These are phyloP conservation scores for Crax fasciolata DNA, from an alignment of 2,797 vertebrate genomes.

Conservation along the genomic window DNA sequence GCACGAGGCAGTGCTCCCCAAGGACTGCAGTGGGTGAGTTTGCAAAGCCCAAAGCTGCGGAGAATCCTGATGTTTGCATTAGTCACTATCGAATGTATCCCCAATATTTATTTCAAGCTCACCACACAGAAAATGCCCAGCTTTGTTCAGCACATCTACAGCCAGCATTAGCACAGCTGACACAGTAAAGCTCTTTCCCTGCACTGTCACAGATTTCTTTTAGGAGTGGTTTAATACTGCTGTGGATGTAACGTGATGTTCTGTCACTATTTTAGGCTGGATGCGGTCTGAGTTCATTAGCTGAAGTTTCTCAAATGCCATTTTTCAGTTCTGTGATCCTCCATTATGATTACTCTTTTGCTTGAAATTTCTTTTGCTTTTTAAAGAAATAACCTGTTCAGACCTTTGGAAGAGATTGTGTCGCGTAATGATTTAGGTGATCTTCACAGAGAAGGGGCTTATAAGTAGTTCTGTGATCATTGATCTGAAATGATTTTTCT, in stretches of 20 bases:
- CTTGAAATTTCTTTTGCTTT: not conserved
- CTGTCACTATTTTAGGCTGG: slow-evolving; percentile 23
- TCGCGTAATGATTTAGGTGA: not conserved
- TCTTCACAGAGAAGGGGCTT: not conserved
- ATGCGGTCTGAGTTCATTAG: slow-evolving; percentile 8
- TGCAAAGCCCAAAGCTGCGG: slow-evolving; percentile 28
- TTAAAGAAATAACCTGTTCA: not conserved
- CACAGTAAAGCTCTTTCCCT: not conserved
- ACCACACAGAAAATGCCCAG: not conserved
- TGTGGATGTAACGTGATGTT: not conserved
- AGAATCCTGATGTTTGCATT: slow-evolving; percentile 36
- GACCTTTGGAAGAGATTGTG: not conserved
- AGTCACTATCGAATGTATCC: not conserved
- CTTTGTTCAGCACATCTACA: slow-evolving; percentile 36
- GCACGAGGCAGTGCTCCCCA: not conserved
- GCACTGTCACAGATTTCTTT: not conserved
- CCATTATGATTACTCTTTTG: not conserved
- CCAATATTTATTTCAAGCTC: slow-evolving; percentile 35
- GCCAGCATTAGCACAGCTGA: slow-evolving; percentile 2
- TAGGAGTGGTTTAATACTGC: not conserved
- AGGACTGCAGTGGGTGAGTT: not conserved
- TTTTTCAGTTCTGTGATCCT: slow-evolving; percentile 5
- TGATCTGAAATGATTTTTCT: not conserved
- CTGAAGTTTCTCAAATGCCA: not conserved
- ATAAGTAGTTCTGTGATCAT: not conserved